phyloP scores from a whole-genome alignment of 2,797 vertebrate genomes.

The Hemitrygon akajei region DNA sequence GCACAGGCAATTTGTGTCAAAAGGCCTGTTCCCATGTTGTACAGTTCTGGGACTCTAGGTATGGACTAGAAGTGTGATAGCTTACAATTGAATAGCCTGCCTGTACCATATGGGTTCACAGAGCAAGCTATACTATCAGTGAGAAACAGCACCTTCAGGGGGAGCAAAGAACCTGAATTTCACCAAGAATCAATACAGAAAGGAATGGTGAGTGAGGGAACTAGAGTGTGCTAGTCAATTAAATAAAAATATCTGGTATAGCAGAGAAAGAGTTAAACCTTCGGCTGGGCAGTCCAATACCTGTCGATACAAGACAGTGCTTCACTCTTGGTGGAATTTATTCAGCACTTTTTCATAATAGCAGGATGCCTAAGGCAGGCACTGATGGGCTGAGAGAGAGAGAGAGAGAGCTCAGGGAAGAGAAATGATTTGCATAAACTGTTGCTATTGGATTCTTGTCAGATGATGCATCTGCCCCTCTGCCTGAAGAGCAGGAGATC shows the following conservation, averaged over 20 bases:
- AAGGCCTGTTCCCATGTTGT: no score
- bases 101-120: not conserved
- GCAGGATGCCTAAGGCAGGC: not conserved
- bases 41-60: no score
- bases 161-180: not conserved
- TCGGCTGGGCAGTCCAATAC: not conserved
- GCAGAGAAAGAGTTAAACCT: not conserved
- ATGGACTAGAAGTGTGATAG: not conserved
- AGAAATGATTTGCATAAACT: constrained; percentile 42
- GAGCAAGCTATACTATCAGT: not conserved
- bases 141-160: not conserved
- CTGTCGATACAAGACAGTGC: not conserved
- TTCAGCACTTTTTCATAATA: not conserved
- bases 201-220: not conserved
- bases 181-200: not conserved
- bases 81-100: not conserved
- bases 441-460: constrained; percentile 40
- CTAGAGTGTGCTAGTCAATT: not conserved
- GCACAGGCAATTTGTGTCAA: no score
- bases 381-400: not conserved
- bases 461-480: constrained; percentile 6
- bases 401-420: not conserved
- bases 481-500: constrained; percentile 1
- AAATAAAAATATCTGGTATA: not conserved
- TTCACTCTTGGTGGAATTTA: not conserved